A percentile compares a stretch with the other conserved stretches of the same genome.
Conservation (phyloP, 2,888 invertebrate species). For the Pristionchus arcanus region DNA sequence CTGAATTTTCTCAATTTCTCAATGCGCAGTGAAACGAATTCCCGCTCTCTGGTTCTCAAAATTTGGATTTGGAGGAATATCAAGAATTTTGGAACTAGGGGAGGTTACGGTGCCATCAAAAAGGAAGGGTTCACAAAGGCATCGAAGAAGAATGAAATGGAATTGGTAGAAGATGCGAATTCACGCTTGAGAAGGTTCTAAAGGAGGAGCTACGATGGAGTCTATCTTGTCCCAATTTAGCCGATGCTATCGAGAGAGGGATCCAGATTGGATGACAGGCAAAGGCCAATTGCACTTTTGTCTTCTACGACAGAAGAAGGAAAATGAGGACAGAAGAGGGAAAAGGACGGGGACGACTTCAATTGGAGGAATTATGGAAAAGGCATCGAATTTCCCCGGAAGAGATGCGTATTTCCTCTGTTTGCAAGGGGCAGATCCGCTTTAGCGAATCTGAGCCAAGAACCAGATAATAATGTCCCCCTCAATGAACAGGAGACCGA, state of each 20-base stretch:
- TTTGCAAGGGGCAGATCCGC: constrained; percentile 22
- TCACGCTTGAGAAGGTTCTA: constrained; percentile 13
- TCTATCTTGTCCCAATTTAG: neutral
- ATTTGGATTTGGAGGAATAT: no score
- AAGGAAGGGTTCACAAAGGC: neutral
- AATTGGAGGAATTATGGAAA: constrained; percentile 34
- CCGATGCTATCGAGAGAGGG: neutral
- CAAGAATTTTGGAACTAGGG: no score
- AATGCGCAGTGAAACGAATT: no score
- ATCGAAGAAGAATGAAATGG: neutral
- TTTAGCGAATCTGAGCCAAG: neutral
- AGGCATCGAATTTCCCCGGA: constrained; percentile 1
- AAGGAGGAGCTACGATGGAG: constrained; percentile 13
- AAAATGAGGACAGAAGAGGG: neutral
- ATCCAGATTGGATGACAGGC: constrained; percentile 20
- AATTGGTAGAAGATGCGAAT: constrained; percentile 19
- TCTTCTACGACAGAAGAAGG: neutral
- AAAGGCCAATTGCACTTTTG: constrained; percentile 21
- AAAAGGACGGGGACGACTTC: neutral
- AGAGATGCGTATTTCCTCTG: constrained; percentile 13
- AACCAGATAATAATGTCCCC: neutral
- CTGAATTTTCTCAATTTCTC: no score
- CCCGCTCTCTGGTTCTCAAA: no score
- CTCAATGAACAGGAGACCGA: neutral
- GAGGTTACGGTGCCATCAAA: neutral